Percentiles rank a stretch among this genome's conserved stretches.
Evolutionary conservation across 2,888 invertebrate genomes (phyloP).

Genomic region (Therioaphis trifolii): DNA sequence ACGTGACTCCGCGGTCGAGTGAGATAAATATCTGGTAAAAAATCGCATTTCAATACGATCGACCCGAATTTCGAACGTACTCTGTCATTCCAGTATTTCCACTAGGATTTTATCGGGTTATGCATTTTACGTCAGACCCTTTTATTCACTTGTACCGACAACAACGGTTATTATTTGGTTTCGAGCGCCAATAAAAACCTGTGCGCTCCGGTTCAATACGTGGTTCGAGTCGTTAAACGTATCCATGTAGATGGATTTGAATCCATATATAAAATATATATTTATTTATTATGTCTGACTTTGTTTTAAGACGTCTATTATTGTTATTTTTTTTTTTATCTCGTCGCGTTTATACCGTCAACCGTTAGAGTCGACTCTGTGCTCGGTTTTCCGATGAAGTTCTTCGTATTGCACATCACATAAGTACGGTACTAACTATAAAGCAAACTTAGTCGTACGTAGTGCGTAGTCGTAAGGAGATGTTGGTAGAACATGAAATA

Average conservation of each 20-base stretch:
- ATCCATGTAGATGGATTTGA: background rate
- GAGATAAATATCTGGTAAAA: background rate
- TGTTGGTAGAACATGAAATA: no score
- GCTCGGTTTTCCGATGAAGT: no score
- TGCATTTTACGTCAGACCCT: background rate
- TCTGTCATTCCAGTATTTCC: conserved; percentile 12
- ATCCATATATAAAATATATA: no score
- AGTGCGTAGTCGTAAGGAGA: no score
- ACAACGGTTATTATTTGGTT: conserved; percentile 40
- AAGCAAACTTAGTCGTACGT: no score
- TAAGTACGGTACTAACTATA: no score
- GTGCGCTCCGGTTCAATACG: background rate
- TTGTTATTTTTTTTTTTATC: no score
- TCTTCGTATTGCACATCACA: no score
- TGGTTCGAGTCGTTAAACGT: background rate
- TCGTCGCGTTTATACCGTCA: no score
- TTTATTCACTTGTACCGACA: conserved; percentile 16
- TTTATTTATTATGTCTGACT: no score
- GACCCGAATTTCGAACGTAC: conserved; percentile 1
- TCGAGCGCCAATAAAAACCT: conserved; percentile 8
- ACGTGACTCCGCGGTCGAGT: background rate
- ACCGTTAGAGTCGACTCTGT: no score
- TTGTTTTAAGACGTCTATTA: no score
- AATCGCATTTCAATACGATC: conserved; percentile 5
- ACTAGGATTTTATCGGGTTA: background rate